Evolutionary conservation across 2,797 vertebrate genomes (phyloP), one percentile per base, ranked within the genome.

Genomic region (Leuciscus waleckii): DNA sequence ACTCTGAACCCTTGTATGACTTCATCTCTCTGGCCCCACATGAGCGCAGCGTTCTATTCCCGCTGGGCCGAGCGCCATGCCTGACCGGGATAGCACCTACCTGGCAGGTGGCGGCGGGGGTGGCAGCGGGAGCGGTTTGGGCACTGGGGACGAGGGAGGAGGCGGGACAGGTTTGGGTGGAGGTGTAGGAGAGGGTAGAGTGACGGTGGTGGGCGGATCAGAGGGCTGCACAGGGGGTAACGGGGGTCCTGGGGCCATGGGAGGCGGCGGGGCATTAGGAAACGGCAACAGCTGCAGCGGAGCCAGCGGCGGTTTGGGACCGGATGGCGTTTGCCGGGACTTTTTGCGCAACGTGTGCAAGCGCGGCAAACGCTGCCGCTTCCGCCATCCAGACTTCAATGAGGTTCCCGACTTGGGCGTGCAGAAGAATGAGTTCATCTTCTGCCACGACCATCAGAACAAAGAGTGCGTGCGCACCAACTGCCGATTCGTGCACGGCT

Each of bases 381-480:
- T 98, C 75, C 96, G 96, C 1, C 98, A 99, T 92, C 98, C 97
- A 0, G 98, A 98, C 92, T 97, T 97, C 71, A 98, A 94, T 3
- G 97, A 99, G 86, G 98, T 99, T 6, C 96, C 97, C 13, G 98
- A 99, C 91, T 90, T 98, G 89, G 98, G 98, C 0, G 98, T 99
- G 76, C 97, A 98, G 90, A 99, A 99, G 94, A 99, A 99, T 1
- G 98, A 99, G 71, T 99, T 99, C 91, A 97, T 99, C 90, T 99
- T 99, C 92, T 99, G 98, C 91, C 98, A 99, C 17, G 98, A 99
- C 90, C 96, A 99, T 92, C 98, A 99, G 92, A 99, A 99, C 92
- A 99, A 98, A 89, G 97, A 99, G 89, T 99, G 98, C 16, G 95
- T 96, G 82, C 97, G 98, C 19, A 93, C 96, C 88, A 99, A 95